Base-by-base conservation (phyloP, 2,797 vertebrate species). In the Cuculus canorus region DNA sequence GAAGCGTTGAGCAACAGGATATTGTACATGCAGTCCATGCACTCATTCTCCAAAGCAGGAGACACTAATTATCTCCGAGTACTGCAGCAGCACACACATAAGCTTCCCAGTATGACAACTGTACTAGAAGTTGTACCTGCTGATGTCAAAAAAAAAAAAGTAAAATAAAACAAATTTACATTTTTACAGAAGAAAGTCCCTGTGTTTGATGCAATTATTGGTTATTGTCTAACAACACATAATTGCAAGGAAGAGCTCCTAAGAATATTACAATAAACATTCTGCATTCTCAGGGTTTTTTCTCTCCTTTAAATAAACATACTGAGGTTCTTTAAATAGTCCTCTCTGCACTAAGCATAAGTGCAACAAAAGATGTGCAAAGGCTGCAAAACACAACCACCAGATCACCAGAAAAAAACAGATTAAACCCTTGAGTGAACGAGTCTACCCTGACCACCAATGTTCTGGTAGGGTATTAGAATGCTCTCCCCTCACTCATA, bases 311-410 rank as follows among this genome's bases (percentile, higher is more conserved):
- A 93, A 94, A 90, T 78, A 91, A 93, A 83, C 65, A 71, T 32
- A 71, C 45, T 25, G 64, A 75, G 5, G 27, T 90, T 93, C 89
- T 82, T 94, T 90, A 93, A 95, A 92, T 82, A 90, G 81, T 76
- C 45, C 48, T 86, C 86, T 88, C 90, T 90, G 68, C 37, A 76
- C 90, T 73, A 90, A 92, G 86, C 73, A 19, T 53, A 83, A 81
- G 48, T 82, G 45, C 77, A 96, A 82, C 21, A 52, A 92, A 95
- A 90, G 66, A 90, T 84, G 21, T 93, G 52, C 95, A 90, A 81
- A 83, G 87, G 66, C 71, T 92, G 92, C 88, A 88, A 79, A 96
- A 92, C 69, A 94, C 52, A 95, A 72, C n/a, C n/a, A n/a, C n/a
- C 68, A 83, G 68, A 76, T 23, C 45, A 83, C 17, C 53, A 91